These are phyloP conservation scores for Drosophila rubida DNA, from an alignment of 2,888 invertebrate species.

Conservation along the genomic window DNA sequence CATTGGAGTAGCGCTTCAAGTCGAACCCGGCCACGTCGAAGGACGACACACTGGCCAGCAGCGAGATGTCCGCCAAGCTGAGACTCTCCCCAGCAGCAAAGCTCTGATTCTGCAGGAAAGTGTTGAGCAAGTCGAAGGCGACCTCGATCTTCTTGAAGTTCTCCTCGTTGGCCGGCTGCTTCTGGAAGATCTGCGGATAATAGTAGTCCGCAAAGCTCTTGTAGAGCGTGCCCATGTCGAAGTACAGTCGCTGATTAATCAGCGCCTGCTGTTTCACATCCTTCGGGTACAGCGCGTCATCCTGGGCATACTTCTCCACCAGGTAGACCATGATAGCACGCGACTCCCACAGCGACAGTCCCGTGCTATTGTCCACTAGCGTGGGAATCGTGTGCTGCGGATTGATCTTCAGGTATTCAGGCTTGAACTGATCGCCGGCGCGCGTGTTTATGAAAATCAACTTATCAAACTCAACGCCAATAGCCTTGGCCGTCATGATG, in stretches of 20 bases:
- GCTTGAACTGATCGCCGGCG: slow-evolving; percentile 88
- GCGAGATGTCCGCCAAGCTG: slow-evolving; percentile 91
- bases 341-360: slow-evolving; percentile 92
- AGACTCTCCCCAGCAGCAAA: slow-evolving; percentile 90
- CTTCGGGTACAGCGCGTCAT: slow-evolving; percentile 90
- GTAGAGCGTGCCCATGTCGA: slow-evolving; percentile 91
- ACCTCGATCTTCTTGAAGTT: slow-evolving; percentile 89
- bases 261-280: slow-evolving; percentile 90
- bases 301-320: slow-evolving; percentile 91
- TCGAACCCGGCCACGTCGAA: slow-evolving; percentile 89
- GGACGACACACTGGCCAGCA: slow-evolving; percentile 89
- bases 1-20: slow-evolving; percentile 88
- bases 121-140: slow-evolving; percentile 89
- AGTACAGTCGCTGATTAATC: slow-evolving; percentile 92
- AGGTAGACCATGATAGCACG: slow-evolving; percentile 93
- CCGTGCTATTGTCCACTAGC: slow-evolving; percentile 89
- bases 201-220: slow-evolving; percentile 89
- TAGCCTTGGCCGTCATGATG: slow-evolving; percentile 87
- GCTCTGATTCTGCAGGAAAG: slow-evolving; percentile 88
- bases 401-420: slow-evolving; percentile 90
- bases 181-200: slow-evolving; percentile 87
- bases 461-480: slow-evolving; percentile 88
- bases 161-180: slow-evolving; percentile 87
- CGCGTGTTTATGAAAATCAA: slow-evolving; percentile 86
- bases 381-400: slow-evolving; percentile 94